Base-by-base conservation (phyloP, 1,140 invertebrate genomes). In the Leptinotarsa undecemlineata region DNA sequence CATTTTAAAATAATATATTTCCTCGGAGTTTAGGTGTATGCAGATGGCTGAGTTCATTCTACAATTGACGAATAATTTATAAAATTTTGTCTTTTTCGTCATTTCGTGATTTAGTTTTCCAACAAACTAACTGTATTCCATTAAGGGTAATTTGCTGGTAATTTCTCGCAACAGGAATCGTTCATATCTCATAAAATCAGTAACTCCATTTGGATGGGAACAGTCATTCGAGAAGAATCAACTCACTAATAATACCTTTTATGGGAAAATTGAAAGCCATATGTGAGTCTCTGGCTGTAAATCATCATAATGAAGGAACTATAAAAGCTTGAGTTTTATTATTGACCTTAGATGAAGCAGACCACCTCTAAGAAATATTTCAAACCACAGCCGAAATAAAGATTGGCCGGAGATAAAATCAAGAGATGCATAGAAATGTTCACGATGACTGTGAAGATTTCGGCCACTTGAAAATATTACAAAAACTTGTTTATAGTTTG, bases 341-440 rank as follows among this genome's bases (percentile, higher is more conserved):
- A 57, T 57, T 57, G 51, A 57, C 51, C 51, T 57, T 57, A 57
- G 51, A 57, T 57, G 51, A 57, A 14, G 51, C 15, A 57, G 51
- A 57, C 51, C 51, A 57, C 51, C 51, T 57, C 51, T 4, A 17
- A 57, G 51, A 57, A 17, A 19, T 57, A 57, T 57, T 57, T 19
- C 51, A 15, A 57, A 57, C 51, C 51, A 57, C 51, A 57, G 15
- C 51, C 51, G 51, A 57, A 57, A 57, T 57, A 19, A 57, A 57
- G 51, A 57, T 57, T 57, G 51, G 51, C n/a, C 51, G 6, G 51
- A 57, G 51, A 57, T 57, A 57, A 57, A 57, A 2, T 57, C 51
- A 17, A 57, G 51, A 57, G 51, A 57, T 57, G 51, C 15, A 57
- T 57, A 57, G 51, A 57, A 57, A 57, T 57, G 51, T 57, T 57